Conservation (phyloP, 2,797 vertebrate species). For the Megalops cyprinoides region DNA sequence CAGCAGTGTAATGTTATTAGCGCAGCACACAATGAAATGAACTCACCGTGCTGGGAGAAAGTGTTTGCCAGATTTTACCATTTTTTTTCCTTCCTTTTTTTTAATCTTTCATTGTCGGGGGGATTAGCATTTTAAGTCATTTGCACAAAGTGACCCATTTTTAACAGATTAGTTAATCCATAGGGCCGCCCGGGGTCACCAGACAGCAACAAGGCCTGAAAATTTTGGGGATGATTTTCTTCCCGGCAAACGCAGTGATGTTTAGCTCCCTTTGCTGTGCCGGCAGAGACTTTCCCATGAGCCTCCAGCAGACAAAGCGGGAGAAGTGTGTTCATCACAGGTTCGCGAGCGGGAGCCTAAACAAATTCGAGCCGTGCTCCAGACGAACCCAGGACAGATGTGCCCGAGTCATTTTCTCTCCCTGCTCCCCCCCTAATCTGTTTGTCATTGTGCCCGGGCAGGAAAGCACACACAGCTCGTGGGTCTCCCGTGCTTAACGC, state of each 20-base stretch:
- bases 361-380: slow-evolving; percentile 67
- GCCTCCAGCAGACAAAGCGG: slow-evolving; percentile 37
- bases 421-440: slow-evolving; percentile 69
- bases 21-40: not conserved
- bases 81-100: not conserved
- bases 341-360: slow-evolving; percentile 54
- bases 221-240: not conserved
- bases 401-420: slow-evolving; percentile 54
- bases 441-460: slow-evolving; percentile 75
- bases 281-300: not conserved
- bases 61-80: not conserved
- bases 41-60: not conserved
- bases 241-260: not conserved
- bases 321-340: slow-evolving; percentile 67
- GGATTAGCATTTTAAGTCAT: not conserved
- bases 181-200: not conserved
- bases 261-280: slow-evolving; percentile 57
- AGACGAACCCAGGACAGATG: slow-evolving; percentile 77
- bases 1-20: no score
- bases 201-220: not conserved
- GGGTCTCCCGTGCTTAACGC: slow-evolving; percentile 66
- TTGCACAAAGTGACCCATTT: not conserved
- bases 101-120: not conserved
- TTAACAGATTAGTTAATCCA: slow-evolving; percentile 5
- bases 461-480: slow-evolving; percentile 57